Conservation (phyloP, 1,140 invertebrate genomes). For the Pseudomyrmex flavicornis region DNA sequence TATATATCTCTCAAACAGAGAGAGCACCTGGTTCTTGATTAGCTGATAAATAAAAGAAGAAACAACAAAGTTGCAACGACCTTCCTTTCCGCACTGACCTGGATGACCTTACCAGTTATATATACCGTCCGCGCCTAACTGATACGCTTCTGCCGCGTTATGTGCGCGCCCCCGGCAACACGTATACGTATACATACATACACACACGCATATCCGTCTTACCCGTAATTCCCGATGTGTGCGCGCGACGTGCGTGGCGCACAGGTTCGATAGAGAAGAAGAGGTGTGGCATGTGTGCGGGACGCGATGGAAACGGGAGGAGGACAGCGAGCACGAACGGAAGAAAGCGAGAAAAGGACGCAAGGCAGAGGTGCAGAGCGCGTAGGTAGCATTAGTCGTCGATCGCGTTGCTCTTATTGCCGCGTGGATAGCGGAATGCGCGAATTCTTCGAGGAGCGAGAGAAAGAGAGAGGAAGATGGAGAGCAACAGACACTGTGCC, state of each 20-base stretch:
- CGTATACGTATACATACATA: background rate
- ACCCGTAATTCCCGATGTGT: slow-evolving; percentile 52
- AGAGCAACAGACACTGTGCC: slow-evolving; percentile 50
- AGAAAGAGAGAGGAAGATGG: slow-evolving; percentile 1
- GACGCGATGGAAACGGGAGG: background rate
- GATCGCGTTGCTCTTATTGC: slow-evolving; percentile 71
- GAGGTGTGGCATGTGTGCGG: background rate
- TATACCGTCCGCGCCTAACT: slow-evolving; percentile 14
- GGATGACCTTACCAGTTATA: slow-evolving; percentile 35
- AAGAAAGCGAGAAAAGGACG: slow-evolving; percentile 8
- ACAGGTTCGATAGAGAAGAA: background rate
- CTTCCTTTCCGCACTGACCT: slow-evolving; percentile 40
- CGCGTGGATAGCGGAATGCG: slow-evolving; percentile 72
- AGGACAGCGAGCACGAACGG: background rate
- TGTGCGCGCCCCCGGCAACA: slow-evolving; percentile 27
- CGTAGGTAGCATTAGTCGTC: slow-evolving; percentile 74
- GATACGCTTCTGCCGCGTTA: slow-evolving; percentile 36
- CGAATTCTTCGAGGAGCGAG: slow-evolving; percentile 72
- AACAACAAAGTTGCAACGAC: slow-evolving; percentile 52
- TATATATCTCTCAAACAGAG: background rate
- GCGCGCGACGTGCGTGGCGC: slow-evolving; percentile 11
- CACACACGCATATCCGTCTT: slow-evolving; percentile 52
- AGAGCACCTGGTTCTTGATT: background rate
- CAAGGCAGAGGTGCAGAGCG: slow-evolving; percentile 43
- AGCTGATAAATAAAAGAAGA: background rate